phyloP scores from a whole-genome alignment of 2,888 invertebrate genomes.

The Halictus quadricinctus region DNA sequence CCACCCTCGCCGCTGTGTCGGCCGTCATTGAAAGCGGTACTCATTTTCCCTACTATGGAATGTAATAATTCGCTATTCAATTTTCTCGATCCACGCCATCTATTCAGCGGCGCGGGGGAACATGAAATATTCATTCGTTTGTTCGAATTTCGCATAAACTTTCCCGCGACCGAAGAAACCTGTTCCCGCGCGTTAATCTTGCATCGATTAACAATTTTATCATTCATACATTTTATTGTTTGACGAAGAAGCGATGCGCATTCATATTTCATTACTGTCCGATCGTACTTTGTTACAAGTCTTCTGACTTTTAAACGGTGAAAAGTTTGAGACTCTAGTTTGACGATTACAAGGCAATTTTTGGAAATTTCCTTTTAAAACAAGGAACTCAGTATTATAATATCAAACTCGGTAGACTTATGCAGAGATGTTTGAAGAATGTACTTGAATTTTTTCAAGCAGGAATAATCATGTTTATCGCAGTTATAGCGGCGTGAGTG shows the following conservation, averaged over 20 bases:
- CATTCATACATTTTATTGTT: not conserved
- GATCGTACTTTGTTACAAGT: not conserved
- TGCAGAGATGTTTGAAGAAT: not conserved
- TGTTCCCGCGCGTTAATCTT: no score
- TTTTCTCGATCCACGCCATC: conserved; percentile 53
- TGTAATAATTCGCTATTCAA: conserved; percentile 63
- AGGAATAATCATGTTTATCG: no score
- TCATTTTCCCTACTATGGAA: conserved; percentile 55
- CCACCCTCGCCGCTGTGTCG: not conserved
- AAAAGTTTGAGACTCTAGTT: no score
- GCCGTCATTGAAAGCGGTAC: conserved; percentile 49
- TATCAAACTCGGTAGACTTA: no score
- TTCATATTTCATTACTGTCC: not conserved
- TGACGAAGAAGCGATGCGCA: not conserved
- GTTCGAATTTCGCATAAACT: conserved; percentile 28
- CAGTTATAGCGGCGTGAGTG: no score
- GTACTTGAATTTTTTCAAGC: not conserved
- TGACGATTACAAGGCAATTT: no score
- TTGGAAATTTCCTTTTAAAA: no score
- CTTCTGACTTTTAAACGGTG: not conserved
- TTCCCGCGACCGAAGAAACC: conserved; percentile 6
- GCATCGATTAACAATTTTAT: conserved; percentile 29
- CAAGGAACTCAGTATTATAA: no score
- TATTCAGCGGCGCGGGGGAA: conserved; percentile 33
- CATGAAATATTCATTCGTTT: conserved; percentile 52